Conservation (phyloP, 1,140 invertebrate species). For the Dreissena rostriformis region DNA sequence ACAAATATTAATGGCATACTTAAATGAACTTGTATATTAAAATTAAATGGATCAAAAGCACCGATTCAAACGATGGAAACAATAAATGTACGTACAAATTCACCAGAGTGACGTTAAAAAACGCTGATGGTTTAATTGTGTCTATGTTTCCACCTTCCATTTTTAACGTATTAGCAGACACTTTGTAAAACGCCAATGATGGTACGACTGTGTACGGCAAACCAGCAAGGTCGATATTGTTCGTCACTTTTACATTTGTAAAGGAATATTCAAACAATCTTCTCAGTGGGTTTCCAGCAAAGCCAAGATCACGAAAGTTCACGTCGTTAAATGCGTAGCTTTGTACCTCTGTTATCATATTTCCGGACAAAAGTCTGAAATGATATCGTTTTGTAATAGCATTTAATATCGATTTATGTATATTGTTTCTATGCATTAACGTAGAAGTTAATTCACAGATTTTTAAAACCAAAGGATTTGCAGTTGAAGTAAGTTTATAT, state of each 20-base stretch:
- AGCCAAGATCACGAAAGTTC: not conserved
- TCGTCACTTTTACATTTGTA: not conserved
- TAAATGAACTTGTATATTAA: too few species aligned
- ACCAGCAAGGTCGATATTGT: not conserved
- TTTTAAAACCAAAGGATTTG: too few species aligned
- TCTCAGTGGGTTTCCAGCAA: conserved; percentile 20
- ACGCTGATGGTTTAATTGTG: conserved; percentile 12
- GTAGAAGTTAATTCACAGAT: too few species aligned
- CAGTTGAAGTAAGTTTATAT: too few species aligned
- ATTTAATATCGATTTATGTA: too few species aligned
- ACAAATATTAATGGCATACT: conserved; percentile 1
- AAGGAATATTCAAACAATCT: conserved; percentile 22
- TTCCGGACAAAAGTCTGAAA: conserved; percentile 5
- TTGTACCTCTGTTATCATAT: conserved; percentile 23
- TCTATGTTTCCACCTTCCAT: not conserved
- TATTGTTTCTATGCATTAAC: too few species aligned
- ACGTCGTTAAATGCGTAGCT: conserved; percentile 21
- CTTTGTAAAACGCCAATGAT: conserved; percentile 9
- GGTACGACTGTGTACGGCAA: conserved; percentile 6
- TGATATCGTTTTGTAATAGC: not conserved
- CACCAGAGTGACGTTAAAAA: not conserved
- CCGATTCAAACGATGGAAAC: not conserved
- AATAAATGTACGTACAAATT: conserved; percentile 20
- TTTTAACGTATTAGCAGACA: not conserved
- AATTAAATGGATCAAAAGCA: not conserved